phyloP scores from a whole-genome alignment of 2,113 vertebrate species.

The Rhinolophus ferrumequinum region DNA sequence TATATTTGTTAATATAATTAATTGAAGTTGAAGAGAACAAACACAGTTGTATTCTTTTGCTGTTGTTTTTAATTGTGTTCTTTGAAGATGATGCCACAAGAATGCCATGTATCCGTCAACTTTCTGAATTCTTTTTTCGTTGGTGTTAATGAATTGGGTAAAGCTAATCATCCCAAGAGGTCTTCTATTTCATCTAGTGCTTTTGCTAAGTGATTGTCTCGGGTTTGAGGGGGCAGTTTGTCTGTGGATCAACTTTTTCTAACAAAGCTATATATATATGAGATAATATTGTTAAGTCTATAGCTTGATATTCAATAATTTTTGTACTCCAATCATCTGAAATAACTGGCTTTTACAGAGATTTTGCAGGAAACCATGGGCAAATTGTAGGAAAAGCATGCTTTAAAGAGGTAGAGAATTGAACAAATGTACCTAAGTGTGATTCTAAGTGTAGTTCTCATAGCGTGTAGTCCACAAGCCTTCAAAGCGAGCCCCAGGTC shows the following conservation, averaged over 20 bases:
- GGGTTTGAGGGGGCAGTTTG: neutral
- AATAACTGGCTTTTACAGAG: neutral
- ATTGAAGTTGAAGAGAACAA: slow-evolving; percentile 1
- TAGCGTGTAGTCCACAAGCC: neutral
- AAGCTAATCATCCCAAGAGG: neutral
- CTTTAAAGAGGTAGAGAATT: neutral
- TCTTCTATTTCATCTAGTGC: neutral
- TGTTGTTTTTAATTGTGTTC: neutral
- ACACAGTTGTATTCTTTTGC: neutral
- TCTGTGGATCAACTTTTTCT: neutral
- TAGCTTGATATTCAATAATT: neutral
- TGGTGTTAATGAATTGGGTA: neutral
- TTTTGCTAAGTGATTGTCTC: neutral
- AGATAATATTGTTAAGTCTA: neutral
- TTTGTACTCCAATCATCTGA: neutral
- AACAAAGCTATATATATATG: neutral
- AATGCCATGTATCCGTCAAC: neutral
- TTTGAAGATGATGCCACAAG: neutral
- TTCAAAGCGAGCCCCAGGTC: neutral
- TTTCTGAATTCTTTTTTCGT: neutral
- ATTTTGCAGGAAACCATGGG: neutral
- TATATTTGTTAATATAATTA: neutral
- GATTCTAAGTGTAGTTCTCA: neutral
- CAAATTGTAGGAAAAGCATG: neutral
- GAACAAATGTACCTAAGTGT: neutral